Conservation (phyloP, 1,140 invertebrate species). For the Holotrichia oblita region DNA sequence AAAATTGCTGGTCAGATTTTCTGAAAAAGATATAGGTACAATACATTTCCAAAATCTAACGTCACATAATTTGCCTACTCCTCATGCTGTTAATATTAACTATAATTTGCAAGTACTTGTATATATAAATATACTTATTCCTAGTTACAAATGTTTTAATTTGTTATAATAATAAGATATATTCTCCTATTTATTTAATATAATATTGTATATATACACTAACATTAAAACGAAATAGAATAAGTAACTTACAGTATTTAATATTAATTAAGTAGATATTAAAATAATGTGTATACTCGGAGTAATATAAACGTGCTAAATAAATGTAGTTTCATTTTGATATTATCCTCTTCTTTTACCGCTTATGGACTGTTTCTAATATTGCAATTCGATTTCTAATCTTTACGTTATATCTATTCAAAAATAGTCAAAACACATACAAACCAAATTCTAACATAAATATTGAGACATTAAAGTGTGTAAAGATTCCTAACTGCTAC, state of each 20-base stretch:
- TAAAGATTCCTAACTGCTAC: too few species aligned
- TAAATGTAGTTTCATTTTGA: conserved; percentile 46
- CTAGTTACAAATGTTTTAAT: conserved; percentile 32
- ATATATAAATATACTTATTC: conserved; percentile 36
- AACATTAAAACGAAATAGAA: conserved; percentile 18
- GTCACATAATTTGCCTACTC: background rate
- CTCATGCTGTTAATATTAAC: conserved; percentile 31
- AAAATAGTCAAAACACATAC: too few species aligned
- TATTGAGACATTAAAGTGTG: too few species aligned
- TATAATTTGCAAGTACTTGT: conserved; percentile 32
- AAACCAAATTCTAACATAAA: too few species aligned
- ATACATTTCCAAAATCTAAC: background rate
- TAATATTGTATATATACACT: conserved; percentile 23
- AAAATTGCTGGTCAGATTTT: background rate
- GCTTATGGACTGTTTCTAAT: too few species aligned
- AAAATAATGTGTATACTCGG: conserved; percentile 45
- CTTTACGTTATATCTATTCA: too few species aligned
- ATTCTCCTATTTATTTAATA: conserved; percentile 36
- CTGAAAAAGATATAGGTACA: background rate
- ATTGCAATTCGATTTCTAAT: too few species aligned
- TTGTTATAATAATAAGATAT: conserved; percentile 32
- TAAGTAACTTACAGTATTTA: conserved; percentile 31
- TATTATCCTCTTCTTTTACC: too few species aligned
- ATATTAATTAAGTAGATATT: conserved; percentile 27
- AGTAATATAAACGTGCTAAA: conserved; percentile 50